Evolutionary conservation across 1,140 invertebrate species (phyloP).

Genomic region (Drosophila sproati): DNA sequence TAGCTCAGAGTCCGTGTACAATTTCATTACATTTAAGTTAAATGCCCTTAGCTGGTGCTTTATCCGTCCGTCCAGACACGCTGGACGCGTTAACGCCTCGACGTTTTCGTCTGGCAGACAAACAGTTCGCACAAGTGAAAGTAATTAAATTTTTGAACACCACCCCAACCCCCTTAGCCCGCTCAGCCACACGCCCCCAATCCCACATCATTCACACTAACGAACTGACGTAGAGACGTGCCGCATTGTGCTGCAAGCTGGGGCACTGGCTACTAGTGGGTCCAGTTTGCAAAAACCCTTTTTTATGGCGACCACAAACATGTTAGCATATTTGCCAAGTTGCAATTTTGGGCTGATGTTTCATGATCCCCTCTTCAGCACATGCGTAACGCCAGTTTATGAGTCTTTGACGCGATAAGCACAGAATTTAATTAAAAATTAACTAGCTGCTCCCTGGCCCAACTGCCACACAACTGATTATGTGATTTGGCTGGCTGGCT

Average conservation of each 20-base stretch:
- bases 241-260: conserved; percentile 23
- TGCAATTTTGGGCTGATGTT: conserved; percentile 47
- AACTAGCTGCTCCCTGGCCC: conserved; percentile 45
- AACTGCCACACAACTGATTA: conserved; percentile 52
- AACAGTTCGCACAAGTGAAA: conserved; percentile 78
- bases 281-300: conserved; percentile 51
- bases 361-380: conserved; percentile 32
- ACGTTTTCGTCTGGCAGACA: conserved; percentile 57
- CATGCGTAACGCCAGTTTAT: conserved; percentile 66
- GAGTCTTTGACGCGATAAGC: conserved; percentile 42
- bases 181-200: not conserved
- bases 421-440: conserved; percentile 77
- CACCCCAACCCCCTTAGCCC: conserved; percentile 11
- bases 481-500: conserved; percentile 31
- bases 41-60: conserved; percentile 68
- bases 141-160: conserved; percentile 80
- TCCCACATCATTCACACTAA: conserved; percentile 69
- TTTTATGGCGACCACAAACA: conserved; percentile 74
- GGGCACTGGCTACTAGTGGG: conserved; percentile 15
- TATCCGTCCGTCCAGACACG: conserved; percentile 15
- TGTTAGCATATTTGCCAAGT: conserved; percentile 71
- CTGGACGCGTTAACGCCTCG: not conserved
- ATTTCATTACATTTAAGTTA: conserved; percentile 80
- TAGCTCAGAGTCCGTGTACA: conserved; percentile 55
- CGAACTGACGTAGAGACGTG: conserved; percentile 67